Evolutionary conservation across 1,140 invertebrate species (phyloP).

Genomic region (Diachasma alloeum): DNA sequence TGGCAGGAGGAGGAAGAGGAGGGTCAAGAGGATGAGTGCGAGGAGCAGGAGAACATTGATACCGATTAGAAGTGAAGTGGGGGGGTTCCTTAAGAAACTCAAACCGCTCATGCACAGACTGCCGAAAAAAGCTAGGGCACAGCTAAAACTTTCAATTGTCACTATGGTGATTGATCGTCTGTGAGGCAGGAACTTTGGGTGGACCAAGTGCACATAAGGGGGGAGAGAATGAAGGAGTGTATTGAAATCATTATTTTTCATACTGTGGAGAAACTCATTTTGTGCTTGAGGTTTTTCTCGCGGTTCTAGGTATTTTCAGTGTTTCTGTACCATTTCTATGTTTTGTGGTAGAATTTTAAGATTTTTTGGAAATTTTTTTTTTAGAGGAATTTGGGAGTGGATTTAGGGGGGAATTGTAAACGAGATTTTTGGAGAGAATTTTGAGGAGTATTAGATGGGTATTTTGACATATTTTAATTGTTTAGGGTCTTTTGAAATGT

Average conservation of each 20-base stretch:
- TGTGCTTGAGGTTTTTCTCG: neutral
- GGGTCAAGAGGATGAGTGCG: slow-evolving; percentile 25
- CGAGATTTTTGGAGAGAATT: no score
- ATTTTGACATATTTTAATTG: no score
- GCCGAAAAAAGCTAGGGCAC: slow-evolving; percentile 55
- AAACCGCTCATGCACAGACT: slow-evolving; percentile 55
- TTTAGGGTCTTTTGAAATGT: no score
- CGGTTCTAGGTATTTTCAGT: neutral
- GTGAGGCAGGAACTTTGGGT: slow-evolving; percentile 39
- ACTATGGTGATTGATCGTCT: slow-evolving; percentile 60
- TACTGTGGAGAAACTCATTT: neutral
- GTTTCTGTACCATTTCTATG: neutral
- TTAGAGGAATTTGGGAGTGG: no score
- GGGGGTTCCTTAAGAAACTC: slow-evolving; percentile 53
- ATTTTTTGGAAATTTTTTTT: neutral
- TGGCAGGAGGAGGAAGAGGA: neutral
- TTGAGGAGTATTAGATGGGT: no score
- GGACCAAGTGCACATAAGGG: no score
- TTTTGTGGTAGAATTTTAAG: neutral
- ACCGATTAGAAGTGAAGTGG: slow-evolving; percentile 56
- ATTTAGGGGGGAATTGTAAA: no score
- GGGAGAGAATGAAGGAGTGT: neutral
- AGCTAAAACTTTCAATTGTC: slow-evolving; percentile 58
- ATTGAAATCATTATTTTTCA: no score
- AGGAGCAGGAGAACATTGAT: slow-evolving; percentile 53